Evolutionary conservation across 2,113 vertebrate genomes (phyloP), one percentile per base, ranked within the genome.

Genomic region (Acrocephalus arundinaceus): DNA sequence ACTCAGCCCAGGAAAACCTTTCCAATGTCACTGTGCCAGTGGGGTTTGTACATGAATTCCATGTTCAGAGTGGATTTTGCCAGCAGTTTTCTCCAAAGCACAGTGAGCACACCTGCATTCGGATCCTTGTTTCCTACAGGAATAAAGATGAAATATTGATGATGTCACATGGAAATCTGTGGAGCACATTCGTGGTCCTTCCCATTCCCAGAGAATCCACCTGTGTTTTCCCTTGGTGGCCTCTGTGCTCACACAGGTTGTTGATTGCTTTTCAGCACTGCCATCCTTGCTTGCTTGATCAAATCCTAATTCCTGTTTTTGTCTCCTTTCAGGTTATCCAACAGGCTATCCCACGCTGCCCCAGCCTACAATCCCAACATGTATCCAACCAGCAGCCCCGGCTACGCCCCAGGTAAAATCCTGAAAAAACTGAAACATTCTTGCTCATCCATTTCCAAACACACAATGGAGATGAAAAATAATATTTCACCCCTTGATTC

Each of bases 281-380:
- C 18, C 54, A 18, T 55, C 57, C 23, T 41, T 10, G 45, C 55
- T 28, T 3, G 7, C 3, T 0, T n/a, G 39, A 13, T 51, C 46
- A 17, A 84, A 54, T 6, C 1, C 1, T 76, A 7, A 79, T n/a
- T 41, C 46, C 33, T 88, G 11, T 7, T 25, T 82, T 48, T 45
- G 30, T 96, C 90, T 98, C 71, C 66, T 93, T 93, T 7, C 96
- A 99, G 99, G 99, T 97, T 99, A 99, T 91, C 99, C 99, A 3
- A 98, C 98, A 83, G 99, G 99, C 66, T 99, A 99, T 90, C 99
- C 99, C 19, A 98, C 11, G 98, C 99, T 19, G 99, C 99, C 62
- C 99, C 99, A 86, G 98, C 99, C 96, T 99, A 99, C 97, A 99
- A 99, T 77, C 99, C 99, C 89, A 99, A 99, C 96, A 98, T 99